A percentile compares a stretch with the other conserved stretches of the same genome.
Conservation (phyloP, 30 jellyfish, hydroid and myxozoan genomes). For the Phacellophora camtschatica region DNA sequence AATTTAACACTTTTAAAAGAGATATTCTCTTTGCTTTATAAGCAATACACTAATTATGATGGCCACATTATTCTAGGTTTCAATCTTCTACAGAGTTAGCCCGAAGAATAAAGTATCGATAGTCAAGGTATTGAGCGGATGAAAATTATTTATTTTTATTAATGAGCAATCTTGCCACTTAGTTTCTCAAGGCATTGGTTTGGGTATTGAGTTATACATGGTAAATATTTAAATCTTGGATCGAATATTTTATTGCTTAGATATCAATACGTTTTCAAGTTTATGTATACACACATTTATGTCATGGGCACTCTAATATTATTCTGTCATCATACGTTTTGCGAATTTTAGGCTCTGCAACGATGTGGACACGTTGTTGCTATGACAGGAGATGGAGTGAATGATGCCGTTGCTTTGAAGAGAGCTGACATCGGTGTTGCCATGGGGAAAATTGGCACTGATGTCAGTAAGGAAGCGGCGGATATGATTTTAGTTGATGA, state of each 20-base stretch:
- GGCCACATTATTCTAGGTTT: constrained; percentile 59
- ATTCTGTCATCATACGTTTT: too few relatives aligned
- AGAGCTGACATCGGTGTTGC: constrained; percentile 95
- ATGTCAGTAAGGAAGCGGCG: constrained; percentile 98
- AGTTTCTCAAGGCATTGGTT: too few relatives aligned
- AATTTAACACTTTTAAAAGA: too few relatives aligned
- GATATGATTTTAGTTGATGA: constrained; percentile 94
- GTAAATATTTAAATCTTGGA: too few relatives aligned
- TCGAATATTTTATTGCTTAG: too few relatives aligned
- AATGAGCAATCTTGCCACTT: too few relatives aligned
- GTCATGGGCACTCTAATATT: too few relatives aligned
- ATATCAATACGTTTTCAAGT: too few relatives aligned
- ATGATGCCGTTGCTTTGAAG: constrained; percentile 93
- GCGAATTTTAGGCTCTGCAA: constrained; percentile 86
- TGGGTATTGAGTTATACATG: too few relatives aligned
- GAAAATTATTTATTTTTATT: background rate
- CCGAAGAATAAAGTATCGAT: constrained; percentile 89
- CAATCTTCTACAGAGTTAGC: constrained; percentile 85
- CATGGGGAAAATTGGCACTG: constrained; percentile 97
- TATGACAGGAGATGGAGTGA: constrained; percentile 99
- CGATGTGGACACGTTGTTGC: constrained; percentile 92
- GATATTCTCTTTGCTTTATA: too few relatives aligned
- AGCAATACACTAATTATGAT: too few relatives aligned
- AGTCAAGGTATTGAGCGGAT: constrained; percentile 50
- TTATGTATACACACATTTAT: too few relatives aligned